Base-by-base conservation (phyloP, 35 echinoderm and acorn worm genomes). In the Heliocidaris erythrogramma region DNA sequence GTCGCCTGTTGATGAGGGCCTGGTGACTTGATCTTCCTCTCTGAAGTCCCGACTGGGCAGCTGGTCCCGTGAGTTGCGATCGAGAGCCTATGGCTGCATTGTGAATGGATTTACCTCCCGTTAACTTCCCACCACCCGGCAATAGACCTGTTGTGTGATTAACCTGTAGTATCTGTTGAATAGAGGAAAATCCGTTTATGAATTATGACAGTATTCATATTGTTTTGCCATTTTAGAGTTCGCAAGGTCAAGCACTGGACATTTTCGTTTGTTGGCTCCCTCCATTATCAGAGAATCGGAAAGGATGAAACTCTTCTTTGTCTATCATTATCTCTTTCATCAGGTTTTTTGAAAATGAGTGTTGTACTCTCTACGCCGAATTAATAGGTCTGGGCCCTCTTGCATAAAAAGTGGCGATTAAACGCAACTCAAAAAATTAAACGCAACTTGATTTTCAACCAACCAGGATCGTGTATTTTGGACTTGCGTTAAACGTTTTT, bases 71-170 rank as follows among this genome's bases (percentile, higher is more conserved):
- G 30, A 32, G 31, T 89, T 32, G 87, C 9, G 87, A 32, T 2
- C 87, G 29, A 30, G 91, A 30, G 18, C 49, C 48, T 30, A 92
- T 59, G 5, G 49, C 48, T 13, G 91, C 91, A 30, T 59, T 49
- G 91, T 92, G 91, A 32, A 92, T 49, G 91, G 91, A 92, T 59
- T 92, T 92, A 32, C 91, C 91, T 13, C 48, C 50, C 13, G 49
- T 92, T 16, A 92, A 48, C 47, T 30, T 30, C 24, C 48, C 91
- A 30, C 91, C 16, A n/a, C 13, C 47, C 16, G 48, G 50, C 47
- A 30, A 48, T 2, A 30, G 31, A 59, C 29, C 47, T 16, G 87
- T 32, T 48, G 49, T 17, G 30, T 92, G 48, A 50, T 92, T 30
- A 48, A 92, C 87, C 87, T 89, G 87, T 52, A 92, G n/a, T 21